Percentiles rank a stretch among this genome's conserved stretches.
Evolutionary conservation across 2,888 invertebrate genomes (phyloP).

Genomic region (Cyclophora punctaria): DNA sequence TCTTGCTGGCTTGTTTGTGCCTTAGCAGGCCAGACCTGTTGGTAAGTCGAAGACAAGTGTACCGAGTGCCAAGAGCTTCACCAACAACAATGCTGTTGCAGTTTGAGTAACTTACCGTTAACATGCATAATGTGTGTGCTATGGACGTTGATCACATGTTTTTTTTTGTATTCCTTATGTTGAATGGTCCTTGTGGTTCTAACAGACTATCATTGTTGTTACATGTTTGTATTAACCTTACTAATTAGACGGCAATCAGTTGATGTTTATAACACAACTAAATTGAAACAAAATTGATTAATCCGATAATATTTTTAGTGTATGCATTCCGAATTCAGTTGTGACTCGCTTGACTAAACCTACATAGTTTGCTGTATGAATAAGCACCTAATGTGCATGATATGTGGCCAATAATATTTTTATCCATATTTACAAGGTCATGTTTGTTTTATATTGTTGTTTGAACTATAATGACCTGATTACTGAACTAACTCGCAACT

Average conservation of each 20-base stretch:
- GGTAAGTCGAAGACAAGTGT: constrained; percentile 76
- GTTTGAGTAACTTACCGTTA: constrained; percentile 60
- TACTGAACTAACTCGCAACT: no score
- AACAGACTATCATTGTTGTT: constrained; percentile 43
- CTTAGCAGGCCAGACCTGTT: constrained; percentile 83
- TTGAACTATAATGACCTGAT: no score
- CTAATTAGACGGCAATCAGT: constrained; percentile 12
- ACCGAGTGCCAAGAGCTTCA: constrained; percentile 60
- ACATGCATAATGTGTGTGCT: constrained; percentile 72
- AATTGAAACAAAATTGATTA: neutral
- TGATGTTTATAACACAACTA: neutral
- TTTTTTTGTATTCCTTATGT: constrained; percentile 52
- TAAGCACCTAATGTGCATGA: constrained; percentile 6
- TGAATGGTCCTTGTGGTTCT: constrained; percentile 75
- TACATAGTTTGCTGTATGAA: neutral
- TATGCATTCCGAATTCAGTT: neutral
- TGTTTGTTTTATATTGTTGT: no score
- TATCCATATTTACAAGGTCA: no score
- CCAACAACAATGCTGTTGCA: constrained; percentile 60
- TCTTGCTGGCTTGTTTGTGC: constrained; percentile 84
- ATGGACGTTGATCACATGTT: constrained; percentile 48
- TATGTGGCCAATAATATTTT: neutral
- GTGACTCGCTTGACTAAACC: constrained; percentile 3
- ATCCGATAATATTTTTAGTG: neutral
- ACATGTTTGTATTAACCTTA: constrained; percentile 24